These are phyloP conservation scores for Dromococcyx pavoninus DNA, from an alignment of 2,797 vertebrate species.

Conservation along the genomic window DNA sequence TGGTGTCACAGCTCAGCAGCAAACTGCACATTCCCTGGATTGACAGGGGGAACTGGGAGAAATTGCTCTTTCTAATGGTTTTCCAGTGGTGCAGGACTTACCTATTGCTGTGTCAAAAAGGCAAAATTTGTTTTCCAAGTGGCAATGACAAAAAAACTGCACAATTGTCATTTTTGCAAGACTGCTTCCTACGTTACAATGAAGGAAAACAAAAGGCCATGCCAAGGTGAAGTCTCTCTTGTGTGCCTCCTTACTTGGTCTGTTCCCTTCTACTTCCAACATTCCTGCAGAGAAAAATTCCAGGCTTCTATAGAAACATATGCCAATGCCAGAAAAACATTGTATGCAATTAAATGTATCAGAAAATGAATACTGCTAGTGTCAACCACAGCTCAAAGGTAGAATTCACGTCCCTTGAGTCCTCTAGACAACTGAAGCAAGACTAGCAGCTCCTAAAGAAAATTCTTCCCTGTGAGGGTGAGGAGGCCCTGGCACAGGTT, in stretches of 20 bases:
- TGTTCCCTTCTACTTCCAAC: background rate
- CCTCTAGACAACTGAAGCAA: background rate
- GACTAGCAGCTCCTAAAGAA: background rate
- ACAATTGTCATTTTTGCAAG: background rate
- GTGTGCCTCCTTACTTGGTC: background rate
- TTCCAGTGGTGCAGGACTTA: background rate
- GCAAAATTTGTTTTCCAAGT: background rate
- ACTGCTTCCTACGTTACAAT: background rate
- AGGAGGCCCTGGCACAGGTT: no score
- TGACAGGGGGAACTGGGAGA: accelerated
- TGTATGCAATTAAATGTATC: background rate
- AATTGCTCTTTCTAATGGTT: background rate
- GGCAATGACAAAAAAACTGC: background rate
- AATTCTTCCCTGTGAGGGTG: background rate
- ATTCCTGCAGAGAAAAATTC: background rate
- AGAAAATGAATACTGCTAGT: background rate
- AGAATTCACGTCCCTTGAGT: background rate
- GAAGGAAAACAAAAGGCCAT: background rate
- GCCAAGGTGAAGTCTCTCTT: background rate
- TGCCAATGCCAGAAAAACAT: background rate
- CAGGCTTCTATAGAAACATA: background rate
- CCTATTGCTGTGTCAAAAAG: accelerated
- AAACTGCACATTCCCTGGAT: background rate
- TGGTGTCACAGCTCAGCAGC: background rate
- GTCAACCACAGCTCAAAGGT: background rate